A percentile compares a stretch with the other conserved stretches of the same genome.
Evolutionary conservation across 2,888 invertebrate species (phyloP).

Genomic region (Pristionchus japonicus): DNA sequence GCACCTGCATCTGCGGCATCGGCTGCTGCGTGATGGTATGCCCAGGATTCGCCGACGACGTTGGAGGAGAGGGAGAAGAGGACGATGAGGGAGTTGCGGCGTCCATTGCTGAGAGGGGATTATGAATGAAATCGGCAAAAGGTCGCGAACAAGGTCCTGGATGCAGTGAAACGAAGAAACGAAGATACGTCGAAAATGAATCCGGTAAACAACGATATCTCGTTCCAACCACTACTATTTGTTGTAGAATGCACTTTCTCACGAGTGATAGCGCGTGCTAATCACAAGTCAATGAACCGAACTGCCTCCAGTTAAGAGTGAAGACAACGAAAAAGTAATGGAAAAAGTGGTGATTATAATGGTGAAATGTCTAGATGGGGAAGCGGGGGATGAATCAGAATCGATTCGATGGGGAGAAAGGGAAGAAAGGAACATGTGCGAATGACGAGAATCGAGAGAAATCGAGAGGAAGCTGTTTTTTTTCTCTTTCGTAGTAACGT

Average conservation of each 20-base stretch:
- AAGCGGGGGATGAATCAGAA: not conserved
- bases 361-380: not conserved
- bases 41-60: too few species aligned
- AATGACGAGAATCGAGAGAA: not conserved
- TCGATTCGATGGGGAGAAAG: not conserved
- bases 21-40: not conserved
- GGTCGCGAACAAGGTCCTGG: not conserved
- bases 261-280: not conserved
- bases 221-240: not conserved
- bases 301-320: not conserved
- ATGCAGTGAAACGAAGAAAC: too few species aligned
- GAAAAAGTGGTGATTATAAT: not conserved
- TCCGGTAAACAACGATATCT: not conserved
- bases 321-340: not conserved
- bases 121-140: not conserved
- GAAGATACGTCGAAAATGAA: not conserved
- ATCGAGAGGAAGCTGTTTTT: too few species aligned
- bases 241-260: not conserved
- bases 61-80: too few species aligned
- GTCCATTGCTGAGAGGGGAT: not conserved
- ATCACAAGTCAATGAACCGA: not conserved
- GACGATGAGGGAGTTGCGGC: too few species aligned
- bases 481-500: too few species aligned
- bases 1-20: not conserved
- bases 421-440: not conserved